Evolutionary conservation across 2,797 vertebrate species (phyloP).

Genomic region (Lagodon rhomboides): DNA sequence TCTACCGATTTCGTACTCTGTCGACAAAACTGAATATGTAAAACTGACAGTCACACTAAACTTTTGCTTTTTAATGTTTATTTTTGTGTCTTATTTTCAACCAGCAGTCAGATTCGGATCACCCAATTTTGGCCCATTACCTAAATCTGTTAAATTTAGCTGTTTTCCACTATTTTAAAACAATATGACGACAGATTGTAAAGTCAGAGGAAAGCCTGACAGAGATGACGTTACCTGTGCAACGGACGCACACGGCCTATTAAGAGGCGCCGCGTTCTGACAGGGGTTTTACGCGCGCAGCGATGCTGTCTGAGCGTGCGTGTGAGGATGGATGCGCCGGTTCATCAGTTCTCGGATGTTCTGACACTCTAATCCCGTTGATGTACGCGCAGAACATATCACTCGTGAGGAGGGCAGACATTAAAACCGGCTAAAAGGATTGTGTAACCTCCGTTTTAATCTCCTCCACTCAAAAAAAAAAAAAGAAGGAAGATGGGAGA

Average conservation of each 20-base stretch:
- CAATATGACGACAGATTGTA: background rate
- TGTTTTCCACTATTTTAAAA: background rate
- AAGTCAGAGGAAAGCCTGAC: background rate
- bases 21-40: too few species aligned
- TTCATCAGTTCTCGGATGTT: constrained; percentile 68
- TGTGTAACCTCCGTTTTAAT: constrained; percentile 77
- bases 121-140: background rate
- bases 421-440: constrained; percentile 79
- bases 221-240: constrained; percentile 3
- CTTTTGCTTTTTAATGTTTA: background rate
- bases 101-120: background rate
- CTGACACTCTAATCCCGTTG: constrained; percentile 80
- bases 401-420: constrained; percentile 60
- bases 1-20: too few species aligned
- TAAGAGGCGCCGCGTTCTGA: constrained; percentile 41
- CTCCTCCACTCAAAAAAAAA: constrained; percentile 52
- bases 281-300: constrained; percentile 27
- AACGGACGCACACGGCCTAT: constrained; percentile 1
- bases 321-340: constrained; percentile 44
- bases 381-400: constrained; percentile 76
- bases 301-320: constrained; percentile 15
- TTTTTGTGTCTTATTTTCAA: background rate
- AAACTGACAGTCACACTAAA: too few species aligned
- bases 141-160: background rate
- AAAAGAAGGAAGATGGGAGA: constrained; percentile 44